Percentiles rank a stretch among this genome's conserved stretches.
Evolutionary conservation across 2,797 vertebrate species (phyloP).

Genomic region (Alosa sapidissima): DNA sequence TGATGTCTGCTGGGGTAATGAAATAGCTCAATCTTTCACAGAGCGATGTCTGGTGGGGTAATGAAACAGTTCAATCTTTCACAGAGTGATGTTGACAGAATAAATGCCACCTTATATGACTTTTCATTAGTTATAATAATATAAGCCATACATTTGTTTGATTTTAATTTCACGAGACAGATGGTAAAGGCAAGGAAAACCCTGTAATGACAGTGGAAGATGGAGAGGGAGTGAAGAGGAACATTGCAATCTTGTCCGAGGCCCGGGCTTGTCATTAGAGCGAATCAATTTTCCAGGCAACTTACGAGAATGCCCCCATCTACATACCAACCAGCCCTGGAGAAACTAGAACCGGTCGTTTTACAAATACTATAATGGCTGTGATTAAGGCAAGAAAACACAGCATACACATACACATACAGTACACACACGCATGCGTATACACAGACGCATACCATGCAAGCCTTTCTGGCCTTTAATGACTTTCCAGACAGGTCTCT

Average conservation of each 20-base stretch:
- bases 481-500: slow-evolving; percentile 50
- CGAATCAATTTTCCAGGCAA: slow-evolving; percentile 55
- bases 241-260: slow-evolving; percentile 12
- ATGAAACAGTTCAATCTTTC: neutral
- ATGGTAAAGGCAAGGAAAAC: slow-evolving; percentile 31
- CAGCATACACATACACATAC: neutral
- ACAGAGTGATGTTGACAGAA: slow-evolving; percentile 22
- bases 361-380: slow-evolving; percentile 48
- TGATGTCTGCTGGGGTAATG: slow-evolving; percentile 6
- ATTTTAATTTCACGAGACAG: slow-evolving; percentile 18
- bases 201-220: slow-evolving; percentile 27
- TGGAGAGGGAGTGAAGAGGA: neutral
- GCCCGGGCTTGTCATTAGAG: slow-evolving; percentile 29
- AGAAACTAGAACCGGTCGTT: slow-evolving; percentile 45
- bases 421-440: neutral
- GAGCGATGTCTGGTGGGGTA: neutral
- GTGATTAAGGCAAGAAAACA: slow-evolving; percentile 40
- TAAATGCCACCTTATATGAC: slow-evolving; percentile 13
- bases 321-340: slow-evolving; percentile 42
- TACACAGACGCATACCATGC: slow-evolving; percentile 41
- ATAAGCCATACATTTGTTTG: neutral
- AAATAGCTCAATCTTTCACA: neutral
- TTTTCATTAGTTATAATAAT: slow-evolving; percentile 22
- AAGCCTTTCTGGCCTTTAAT: slow-evolving; percentile 36
- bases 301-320: slow-evolving; percentile 48